Evolutionary conservation across 2,888 invertebrate species (phyloP).

Genomic region (Pemphredon lugubris): DNA sequence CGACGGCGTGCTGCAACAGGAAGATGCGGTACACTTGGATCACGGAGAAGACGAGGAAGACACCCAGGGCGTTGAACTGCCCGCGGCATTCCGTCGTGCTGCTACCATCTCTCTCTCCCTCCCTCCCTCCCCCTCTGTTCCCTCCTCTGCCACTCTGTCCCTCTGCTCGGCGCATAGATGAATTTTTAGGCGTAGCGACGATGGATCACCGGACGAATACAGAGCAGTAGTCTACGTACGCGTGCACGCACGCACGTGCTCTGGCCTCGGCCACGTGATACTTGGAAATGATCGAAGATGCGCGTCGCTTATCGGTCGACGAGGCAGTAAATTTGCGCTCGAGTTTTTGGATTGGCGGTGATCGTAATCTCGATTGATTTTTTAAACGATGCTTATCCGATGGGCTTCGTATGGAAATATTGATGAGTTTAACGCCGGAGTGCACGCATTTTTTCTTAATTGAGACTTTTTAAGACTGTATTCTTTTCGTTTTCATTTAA

Average conservation of each 20-base stretch:
- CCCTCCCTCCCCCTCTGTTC: too few species aligned
- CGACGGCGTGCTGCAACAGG: constrained; percentile 39
- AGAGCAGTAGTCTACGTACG: constrained; percentile 54
- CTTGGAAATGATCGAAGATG: constrained; percentile 55
- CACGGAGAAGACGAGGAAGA: constrained; percentile 53
- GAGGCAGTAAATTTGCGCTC: not conserved
- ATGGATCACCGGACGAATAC: constrained; percentile 66
- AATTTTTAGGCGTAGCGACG: constrained; percentile 70
- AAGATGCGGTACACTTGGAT: constrained; percentile 49
- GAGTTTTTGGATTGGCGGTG: not conserved
- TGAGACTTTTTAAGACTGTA: too few species aligned
- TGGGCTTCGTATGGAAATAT: too few species aligned
- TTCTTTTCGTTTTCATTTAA: too few species aligned
- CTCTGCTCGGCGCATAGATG: constrained; percentile 59
- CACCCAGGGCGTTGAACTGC: constrained; percentile 73
- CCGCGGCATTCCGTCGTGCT: constrained; percentile 68
- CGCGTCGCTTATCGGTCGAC: constrained; percentile 29
- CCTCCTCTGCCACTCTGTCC: constrained; percentile 24
- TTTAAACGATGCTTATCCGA: too few species aligned
- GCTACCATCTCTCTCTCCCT: too few species aligned
- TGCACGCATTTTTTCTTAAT: too few species aligned
- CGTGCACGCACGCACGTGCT: constrained; percentile 46
- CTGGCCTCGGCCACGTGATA: constrained; percentile 47
- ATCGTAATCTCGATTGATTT: too few species aligned
- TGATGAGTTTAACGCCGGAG: too few species aligned